A percentile compares a stretch with the other conserved stretches of the same genome.
These are phyloP conservation scores for Leptinotarsa peninsularis DNA, from an alignment of 2,888 invertebrate species.

Conservation along the genomic window DNA sequence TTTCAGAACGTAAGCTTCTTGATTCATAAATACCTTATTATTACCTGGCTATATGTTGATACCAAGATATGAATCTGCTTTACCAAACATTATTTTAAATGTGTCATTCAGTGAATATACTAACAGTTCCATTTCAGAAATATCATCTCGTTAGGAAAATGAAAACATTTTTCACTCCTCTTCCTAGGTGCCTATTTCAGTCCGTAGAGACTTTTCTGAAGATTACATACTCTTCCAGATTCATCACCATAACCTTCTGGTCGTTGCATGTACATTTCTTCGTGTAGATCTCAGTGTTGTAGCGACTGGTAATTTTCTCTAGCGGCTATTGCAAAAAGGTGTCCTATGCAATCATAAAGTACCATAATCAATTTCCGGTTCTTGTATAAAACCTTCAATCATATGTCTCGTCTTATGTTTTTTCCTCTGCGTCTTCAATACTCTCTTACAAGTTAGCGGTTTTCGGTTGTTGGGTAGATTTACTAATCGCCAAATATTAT, in stretches of 20 bases:
- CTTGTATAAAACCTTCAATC: neutral
- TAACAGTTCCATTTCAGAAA: neutral
- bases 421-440: slow-evolving; percentile 31
- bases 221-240: neutral
- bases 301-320: neutral
- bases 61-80: neutral
- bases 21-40: neutral
- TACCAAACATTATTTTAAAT: neutral
- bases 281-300: neutral
- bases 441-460: slow-evolving; percentile 24
- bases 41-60: neutral
- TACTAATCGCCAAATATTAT: slow-evolving; percentile 26
- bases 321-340: neutral
- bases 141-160: neutral
- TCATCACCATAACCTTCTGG: neutral
- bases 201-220: neutral
- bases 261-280: neutral
- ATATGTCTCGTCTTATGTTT: neutral
- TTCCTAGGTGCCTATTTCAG: neutral
- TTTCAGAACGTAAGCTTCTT: neutral
- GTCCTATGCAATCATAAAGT: neutral
- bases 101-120: neutral
- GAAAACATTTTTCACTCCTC: neutral
- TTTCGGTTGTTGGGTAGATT: slow-evolving; percentile 6
- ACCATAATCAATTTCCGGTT: neutral